Percentiles rank a stretch among this genome's conserved stretches.
These are phyloP conservation scores for Drosophila greeni DNA, from an alignment of 2,888 invertebrate genomes.

Conservation along the genomic window DNA sequence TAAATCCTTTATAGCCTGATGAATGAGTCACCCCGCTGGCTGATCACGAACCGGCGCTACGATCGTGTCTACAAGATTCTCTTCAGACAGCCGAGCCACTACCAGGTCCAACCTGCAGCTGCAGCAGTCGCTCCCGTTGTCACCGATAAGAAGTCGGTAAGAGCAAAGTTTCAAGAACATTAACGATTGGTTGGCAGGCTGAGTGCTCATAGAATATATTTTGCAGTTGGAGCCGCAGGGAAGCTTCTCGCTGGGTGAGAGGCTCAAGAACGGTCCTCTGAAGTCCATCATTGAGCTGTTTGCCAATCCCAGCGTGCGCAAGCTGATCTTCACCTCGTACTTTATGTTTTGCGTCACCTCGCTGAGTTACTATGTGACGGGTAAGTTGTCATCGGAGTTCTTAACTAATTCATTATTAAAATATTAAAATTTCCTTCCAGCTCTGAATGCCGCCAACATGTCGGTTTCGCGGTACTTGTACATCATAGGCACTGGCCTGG, in stretches of 20 bases:
- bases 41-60: conserved; percentile 79
- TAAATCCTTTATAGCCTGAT: conserved; percentile 64
- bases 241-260: conserved; percentile 57
- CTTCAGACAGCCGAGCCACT: conserved; percentile 76
- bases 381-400: conserved; percentile 52
- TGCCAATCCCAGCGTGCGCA: conserved; percentile 72
- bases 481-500: conserved; percentile 80
- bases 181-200: conserved; percentile 14
- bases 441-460: conserved; percentile 81
- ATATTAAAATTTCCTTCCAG: conserved; percentile 63
- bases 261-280: conserved; percentile 74
- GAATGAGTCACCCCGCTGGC: conserved; percentile 81
- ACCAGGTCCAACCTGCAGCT: conserved; percentile 60
- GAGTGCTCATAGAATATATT: background rate
- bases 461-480: conserved; percentile 80
- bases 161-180: conserved; percentile 30
- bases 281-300: conserved; percentile 76
- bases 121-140: conserved; percentile 50
- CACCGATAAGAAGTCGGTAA: conserved; percentile 70
- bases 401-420: too few relatives aligned
- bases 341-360: conserved; percentile 79
- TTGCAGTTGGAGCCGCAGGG: conserved; percentile 55
- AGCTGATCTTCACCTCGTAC: conserved; percentile 77
- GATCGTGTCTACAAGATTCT: conserved; percentile 78
- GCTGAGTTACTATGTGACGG: conserved; percentile 78